These are phyloP conservation scores for Phainopepla nitens DNA, from an alignment of 2,113 vertebrate species.

Conservation along the genomic window DNA sequence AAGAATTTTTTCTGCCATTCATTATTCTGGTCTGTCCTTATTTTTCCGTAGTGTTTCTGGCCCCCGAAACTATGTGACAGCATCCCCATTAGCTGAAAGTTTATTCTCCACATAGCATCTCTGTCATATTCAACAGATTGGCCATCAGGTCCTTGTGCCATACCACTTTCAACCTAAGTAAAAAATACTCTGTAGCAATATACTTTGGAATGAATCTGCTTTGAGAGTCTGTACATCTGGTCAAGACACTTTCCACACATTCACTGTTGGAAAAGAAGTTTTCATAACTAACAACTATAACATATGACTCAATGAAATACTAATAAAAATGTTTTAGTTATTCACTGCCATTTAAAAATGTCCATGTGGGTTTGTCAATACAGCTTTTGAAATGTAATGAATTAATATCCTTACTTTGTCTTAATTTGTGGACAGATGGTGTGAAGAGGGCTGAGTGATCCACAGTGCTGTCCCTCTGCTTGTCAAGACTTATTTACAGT, in stretches of 20 bases:
- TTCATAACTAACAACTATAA: slow-evolving; percentile 43
- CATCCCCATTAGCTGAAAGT: not conserved
- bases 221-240: slow-evolving; percentile 47
- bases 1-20: not conserved
- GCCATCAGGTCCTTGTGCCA: not conserved
- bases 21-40: not conserved
- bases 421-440: slow-evolving; percentile 79
- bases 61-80: not conserved
- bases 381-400: slow-evolving; percentile 70
- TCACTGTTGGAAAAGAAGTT: slow-evolving; percentile 50
- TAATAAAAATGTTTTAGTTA: slow-evolving; percentile 54
- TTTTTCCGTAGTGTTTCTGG: not conserved
- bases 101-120: not conserved
- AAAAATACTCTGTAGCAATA: not conserved
- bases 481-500: slow-evolving; percentile 74
- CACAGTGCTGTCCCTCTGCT: slow-evolving; percentile 60
- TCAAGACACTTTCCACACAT: slow-evolving; percentile 2
- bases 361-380: slow-evolving; percentile 60
- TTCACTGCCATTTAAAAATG: slow-evolving; percentile 60
- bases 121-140: not conserved
- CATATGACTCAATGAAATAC: slow-evolving; percentile 28
- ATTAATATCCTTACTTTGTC: slow-evolving; percentile 72
- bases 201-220: slow-evolving; percentile 30
- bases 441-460: slow-evolving; percentile 56
- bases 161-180: not conserved